A percentile compares a stretch with the other conserved stretches of the same genome.
Conservation (phyloP, 2,888 invertebrate species). For the Gastrophysa polygoni region DNA sequence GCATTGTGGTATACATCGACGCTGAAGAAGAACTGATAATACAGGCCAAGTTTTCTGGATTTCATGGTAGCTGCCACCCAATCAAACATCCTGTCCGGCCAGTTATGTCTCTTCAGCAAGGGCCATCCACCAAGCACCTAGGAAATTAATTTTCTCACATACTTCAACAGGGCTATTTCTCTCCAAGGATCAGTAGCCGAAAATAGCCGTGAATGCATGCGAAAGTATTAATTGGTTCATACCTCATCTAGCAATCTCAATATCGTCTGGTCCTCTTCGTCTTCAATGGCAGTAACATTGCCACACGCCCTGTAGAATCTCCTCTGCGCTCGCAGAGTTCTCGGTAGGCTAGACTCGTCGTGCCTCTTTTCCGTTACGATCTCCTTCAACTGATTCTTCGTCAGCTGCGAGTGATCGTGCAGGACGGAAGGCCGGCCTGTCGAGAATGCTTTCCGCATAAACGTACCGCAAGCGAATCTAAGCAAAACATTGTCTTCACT, state of each 20-base stretch:
- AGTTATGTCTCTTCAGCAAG: slow-evolving; percentile 38
- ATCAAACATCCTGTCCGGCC: slow-evolving; percentile 41
- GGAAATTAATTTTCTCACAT: no score
- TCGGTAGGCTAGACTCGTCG: slow-evolving; percentile 24
- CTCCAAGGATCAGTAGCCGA: no score
- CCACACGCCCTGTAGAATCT: slow-evolving; percentile 40
- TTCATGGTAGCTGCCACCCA: slow-evolving; percentile 44
- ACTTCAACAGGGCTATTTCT: no score
- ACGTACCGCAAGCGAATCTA: slow-evolving; percentile 78
- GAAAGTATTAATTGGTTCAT: no score
- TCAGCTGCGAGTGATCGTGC: slow-evolving; percentile 24
- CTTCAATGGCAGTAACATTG: slow-evolving; percentile 34
- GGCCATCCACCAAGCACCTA: slow-evolving; percentile 48
- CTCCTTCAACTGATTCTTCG: slow-evolving; percentile 36
- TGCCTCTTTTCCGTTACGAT: slow-evolving; percentile 37
- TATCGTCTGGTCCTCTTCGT: slow-evolving; percentile 35
- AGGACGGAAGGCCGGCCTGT: slow-evolving; percentile 24
- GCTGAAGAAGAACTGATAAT: slow-evolving; percentile 38
- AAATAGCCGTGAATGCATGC: no score
- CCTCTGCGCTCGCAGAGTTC: slow-evolving; percentile 35
- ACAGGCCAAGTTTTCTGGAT: slow-evolving; percentile 42
- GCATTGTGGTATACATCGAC: slow-evolving; percentile 21
- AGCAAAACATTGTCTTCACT: no score
- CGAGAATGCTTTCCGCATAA: slow-evolving; percentile 48
- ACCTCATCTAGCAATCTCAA: slow-evolving; percentile 38